Base-by-base conservation (phyloP, 2,797 vertebrate species). In the Tangara arthus region DNA sequence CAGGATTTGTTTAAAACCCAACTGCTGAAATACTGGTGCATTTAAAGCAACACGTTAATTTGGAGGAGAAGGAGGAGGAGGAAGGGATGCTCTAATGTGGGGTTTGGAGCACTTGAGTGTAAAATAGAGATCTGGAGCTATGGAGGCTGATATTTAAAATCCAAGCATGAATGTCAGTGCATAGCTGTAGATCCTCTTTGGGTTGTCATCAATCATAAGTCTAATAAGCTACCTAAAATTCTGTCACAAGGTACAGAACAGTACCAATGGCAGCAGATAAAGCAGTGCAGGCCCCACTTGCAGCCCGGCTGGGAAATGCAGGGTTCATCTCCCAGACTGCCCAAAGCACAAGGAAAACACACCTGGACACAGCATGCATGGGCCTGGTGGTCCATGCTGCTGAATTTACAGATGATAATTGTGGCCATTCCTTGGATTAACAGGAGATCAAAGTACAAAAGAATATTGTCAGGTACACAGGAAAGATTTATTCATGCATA, bases 201-300 rank as follows among this genome's bases (percentile, higher is more conserved):
- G 91, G 97, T 97, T 98, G 97, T 97, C 98, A 98, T 99, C 98
- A 98, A 97, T 97, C 95, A 97, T 80, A 95, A 97, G 97, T 98
- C 98, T 98, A 98, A 98, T 98, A 97, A 98, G 98, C 95, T 96
- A 94, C 97, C 98, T 98, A 97, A 98, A 98, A 98, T 97, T 97
- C 90, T 94, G 96, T 97, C 93, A 96, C 84, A 71, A 93, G 93
- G 60, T 34, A 64, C 4, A 13, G 68, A 90, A 60, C 6, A 82
- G 94, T 61, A 92, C 47, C 90, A 96, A 90, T 73, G 13, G 8
- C 82, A 82, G 65, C 9, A n/a, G 61, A 42, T 92, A 59, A 22
- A 87, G 84, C 16, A 12, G 57, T 21, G 20, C 39, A 19, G 13
- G 39, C 39, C 76, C 37, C 89, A 24, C 53, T 79, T 30, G 34